Evolutionary conservation across 2,888 invertebrate species (phyloP), one percentile per base, ranked within the genome.

Genomic region (Cryptosula pallasiana): DNA sequence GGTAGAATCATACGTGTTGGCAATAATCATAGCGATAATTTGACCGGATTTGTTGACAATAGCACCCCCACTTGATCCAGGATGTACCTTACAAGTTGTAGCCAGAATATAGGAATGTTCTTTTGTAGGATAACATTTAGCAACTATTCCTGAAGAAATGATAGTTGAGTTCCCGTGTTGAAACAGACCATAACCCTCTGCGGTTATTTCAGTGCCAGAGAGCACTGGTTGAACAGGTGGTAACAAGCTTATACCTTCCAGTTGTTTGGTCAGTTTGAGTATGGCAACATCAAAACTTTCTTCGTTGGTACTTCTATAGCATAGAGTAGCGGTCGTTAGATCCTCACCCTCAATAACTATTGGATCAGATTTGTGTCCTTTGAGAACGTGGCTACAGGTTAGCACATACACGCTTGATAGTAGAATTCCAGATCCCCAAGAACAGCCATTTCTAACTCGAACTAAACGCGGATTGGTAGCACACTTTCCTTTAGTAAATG

Each of bases 261-360:
- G 5, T 3, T 3, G 9, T 2, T 2, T 63, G 5, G 20, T 2
- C 2, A 63, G 63, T 32, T 32, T 27, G 3, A 63, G 32, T 27
- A 63, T 27, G 32, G 63, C 63, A 32, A 63, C 63, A 63, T 63
- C 63, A 63, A 63, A 63, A 25, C 13, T 13, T 13, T 63, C 63
- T 13, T 13, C 32, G 34, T 63, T 63, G 5, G 29, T 13, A 32
- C 63, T 63, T 63, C 3, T 63, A 63, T 63, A 63, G 3, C 3
- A 2, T 32, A 63, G 25, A 63, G 27, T 63, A 9, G 63, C 63
- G 20, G 25, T 63, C 13, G 32, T 3, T 25, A 13, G 25, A 5
- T 32, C 2, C 5, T 63, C 2, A 5, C 25, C 9, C 5, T 63
- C 9, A 2, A 63, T 32, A 2, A 9, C 5, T 13, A 63, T 5